Evolutionary conservation across 2,113 vertebrate species (phyloP).

Genomic region (Poecilia latipinna): DNA sequence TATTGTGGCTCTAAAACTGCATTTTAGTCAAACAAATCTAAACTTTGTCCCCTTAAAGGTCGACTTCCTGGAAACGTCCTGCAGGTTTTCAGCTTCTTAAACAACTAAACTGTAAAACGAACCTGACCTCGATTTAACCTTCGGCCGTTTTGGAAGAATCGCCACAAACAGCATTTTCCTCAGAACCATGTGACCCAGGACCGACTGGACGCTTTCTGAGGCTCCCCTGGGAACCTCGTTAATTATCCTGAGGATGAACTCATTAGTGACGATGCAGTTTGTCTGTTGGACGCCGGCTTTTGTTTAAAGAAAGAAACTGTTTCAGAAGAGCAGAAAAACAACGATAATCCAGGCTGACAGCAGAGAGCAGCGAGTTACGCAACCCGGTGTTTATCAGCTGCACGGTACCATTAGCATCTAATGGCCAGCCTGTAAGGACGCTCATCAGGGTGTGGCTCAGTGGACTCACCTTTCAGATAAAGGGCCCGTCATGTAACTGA

Average conservation of each 20-base stretch:
- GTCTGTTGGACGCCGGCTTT: slow-evolving; percentile 18
- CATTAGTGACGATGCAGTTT: slow-evolving; percentile 45
- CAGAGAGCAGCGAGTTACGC: slow-evolving; percentile 5
- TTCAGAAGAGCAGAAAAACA: slow-evolving; percentile 24
- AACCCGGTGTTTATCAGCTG: too few species aligned
- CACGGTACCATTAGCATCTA: slow-evolving; percentile 1
- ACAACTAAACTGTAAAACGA: not conserved
- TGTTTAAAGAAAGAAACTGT: slow-evolving; percentile 9
- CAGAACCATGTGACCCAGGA: slow-evolving; percentile 43
- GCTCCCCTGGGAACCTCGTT: slow-evolving; percentile 55
- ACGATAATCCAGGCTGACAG: slow-evolving; percentile 44
- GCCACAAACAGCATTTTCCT: slow-evolving; percentile 30
- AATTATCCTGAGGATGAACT: slow-evolving; percentile 55
- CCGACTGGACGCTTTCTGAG: not conserved
- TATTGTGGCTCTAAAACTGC: too few species aligned
- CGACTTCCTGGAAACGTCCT: not conserved
- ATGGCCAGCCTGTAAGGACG: slow-evolving; percentile 24
- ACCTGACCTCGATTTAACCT: slow-evolving; percentile 28
- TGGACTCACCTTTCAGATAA: not conserved
- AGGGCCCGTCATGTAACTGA: slow-evolving; percentile 22
- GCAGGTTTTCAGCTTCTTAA: not conserved
- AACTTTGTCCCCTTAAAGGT: not conserved
- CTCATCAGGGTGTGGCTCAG: slow-evolving; percentile 34
- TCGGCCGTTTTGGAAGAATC: not conserved
- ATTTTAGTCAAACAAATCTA: not conserved